Conservation (phyloP, 2,797 vertebrate genomes). For the Oryzias dopingdopingensis region DNA sequence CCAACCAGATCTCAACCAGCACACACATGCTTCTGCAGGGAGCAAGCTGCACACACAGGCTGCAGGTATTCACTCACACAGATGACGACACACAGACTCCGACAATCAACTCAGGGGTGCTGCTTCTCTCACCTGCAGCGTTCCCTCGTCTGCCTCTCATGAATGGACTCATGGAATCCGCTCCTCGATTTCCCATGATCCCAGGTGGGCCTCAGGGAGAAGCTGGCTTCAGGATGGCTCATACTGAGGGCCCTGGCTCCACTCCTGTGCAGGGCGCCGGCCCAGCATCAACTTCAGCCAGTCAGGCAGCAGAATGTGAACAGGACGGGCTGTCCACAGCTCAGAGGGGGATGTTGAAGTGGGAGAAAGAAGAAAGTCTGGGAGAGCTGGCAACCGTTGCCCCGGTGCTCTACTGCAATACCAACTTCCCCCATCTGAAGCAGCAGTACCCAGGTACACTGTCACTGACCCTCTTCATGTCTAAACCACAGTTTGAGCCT, state of each 20-base stretch:
- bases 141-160: constrained; percentile 87
- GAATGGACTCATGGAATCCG: constrained; percentile 87
- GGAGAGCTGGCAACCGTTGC: constrained; percentile 95
- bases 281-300: constrained; percentile 14
- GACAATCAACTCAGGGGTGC: neutral
- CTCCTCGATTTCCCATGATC: constrained; percentile 77
- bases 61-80: constrained; percentile 18
- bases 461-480: neutral
- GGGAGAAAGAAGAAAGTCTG: constrained; percentile 96
- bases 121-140: constrained; percentile 37
- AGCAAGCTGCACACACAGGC: constrained; percentile 39
- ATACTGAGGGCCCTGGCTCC: constrained; percentile 56
- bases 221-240: constrained; percentile 77
- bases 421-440: constrained; percentile 90
- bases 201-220: constrained; percentile 57
- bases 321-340: constrained; percentile 88
- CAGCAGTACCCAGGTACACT: constrained; percentile 83
- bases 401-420: constrained; percentile 94
- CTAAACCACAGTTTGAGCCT: no score
- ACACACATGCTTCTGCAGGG: constrained; percentile 66
- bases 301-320: constrained; percentile 60
- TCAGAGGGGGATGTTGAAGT: constrained; percentile 92
- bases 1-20: constrained; percentile 73
- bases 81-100: neutral
- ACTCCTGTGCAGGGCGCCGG: constrained; percentile 7